These are phyloP conservation scores for Pollenia labialis DNA, from an alignment of 2,888 invertebrate species.

Conservation along the genomic window DNA sequence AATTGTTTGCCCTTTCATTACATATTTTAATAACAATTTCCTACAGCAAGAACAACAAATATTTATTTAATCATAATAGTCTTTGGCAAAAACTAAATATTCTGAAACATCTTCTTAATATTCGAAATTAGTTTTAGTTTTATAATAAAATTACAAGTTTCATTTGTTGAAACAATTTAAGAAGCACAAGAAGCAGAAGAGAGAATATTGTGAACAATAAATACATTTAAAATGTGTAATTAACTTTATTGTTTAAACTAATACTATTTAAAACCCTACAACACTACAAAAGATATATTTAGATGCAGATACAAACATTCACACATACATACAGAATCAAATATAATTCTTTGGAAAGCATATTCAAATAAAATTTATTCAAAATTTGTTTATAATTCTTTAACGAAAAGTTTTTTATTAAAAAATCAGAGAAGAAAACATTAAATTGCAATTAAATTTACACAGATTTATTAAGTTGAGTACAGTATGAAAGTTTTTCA, in stretches of 20 bases:
- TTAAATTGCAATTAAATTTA: slow-evolving; percentile 19
- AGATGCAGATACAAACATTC: too few relatives aligned
- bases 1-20: neutral
- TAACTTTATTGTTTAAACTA: slow-evolving; percentile 38
- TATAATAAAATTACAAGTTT: slow-evolving; percentile 37
- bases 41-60: slow-evolving; percentile 1
- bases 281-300: slow-evolving; percentile 9
- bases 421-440: neutral
- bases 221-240: slow-evolving; percentile 40
- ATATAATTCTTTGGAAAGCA: neutral
- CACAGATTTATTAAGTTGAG: neutral
- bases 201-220: neutral
- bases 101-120: slow-evolving; percentile 13
- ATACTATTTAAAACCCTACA: slow-evolving; percentile 47
- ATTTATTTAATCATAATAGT: slow-evolving; percentile 29
- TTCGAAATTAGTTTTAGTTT: slow-evolving; percentile 24
- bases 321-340: neutral
- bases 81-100: neutral
- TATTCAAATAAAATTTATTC: neutral
- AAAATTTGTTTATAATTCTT: too few relatives aligned
- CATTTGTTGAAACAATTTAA: slow-evolving; percentile 17
- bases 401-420: slow-evolving; percentile 6
- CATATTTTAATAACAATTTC: slow-evolving; percentile 6
- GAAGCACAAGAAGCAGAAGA: neutral
- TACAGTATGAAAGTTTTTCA: neutral